Evolutionary conservation across 2,888 invertebrate genomes (phyloP), one percentile per base, ranked within the genome.

Genomic region (Drosophila limbata): DNA sequence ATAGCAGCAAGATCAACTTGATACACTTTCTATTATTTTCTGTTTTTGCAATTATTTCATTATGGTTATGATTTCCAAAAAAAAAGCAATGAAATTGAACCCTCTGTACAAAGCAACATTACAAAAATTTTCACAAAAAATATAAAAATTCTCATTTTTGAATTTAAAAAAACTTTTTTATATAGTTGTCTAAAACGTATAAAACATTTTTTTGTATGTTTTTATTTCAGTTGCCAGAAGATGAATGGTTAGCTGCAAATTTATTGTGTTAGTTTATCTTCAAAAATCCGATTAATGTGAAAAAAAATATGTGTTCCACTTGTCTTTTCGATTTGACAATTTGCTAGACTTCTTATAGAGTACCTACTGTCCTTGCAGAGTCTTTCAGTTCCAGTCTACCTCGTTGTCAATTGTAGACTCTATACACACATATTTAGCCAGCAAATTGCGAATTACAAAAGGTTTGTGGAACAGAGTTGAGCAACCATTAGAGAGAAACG

Each of bases 211-310:
- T 56, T 56, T 55, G 56, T 56, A 45, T 84, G 81, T 84, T 87
- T 87, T 89, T 90, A 91, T 92, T 93, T 91, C 95, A 97, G 96
- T 95, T 97, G 93, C 95, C 96, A 92, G 97, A 97, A 93, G 97
- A 97, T 92, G 97, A 97, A 92, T 97, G 97, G 97, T 95, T 97
- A 93, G 95, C 96, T 88, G 96, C 96, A 88, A 96, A 96, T 93
- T 95, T 97, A 93, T 94, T 97, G 93, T 96, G 96, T 94, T 97
- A 96, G 91, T 91, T 89, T 50, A 28, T 13, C 31, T 42, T 15
- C 42, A 44, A 31, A 39, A 68, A 61, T 39, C 37, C 60, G 52
- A 57, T 55, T 56, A 70, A 63, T 52, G 19, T 53, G 65, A 60
- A 39, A 64, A 65, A 65, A 68, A 2, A 19, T 2, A 42, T 35